Evolutionary conservation across 92 coral and sea anemone genomes (phyloP), one percentile per base, ranked within the genome.

Genomic region (Phenganax marumi): DNA sequence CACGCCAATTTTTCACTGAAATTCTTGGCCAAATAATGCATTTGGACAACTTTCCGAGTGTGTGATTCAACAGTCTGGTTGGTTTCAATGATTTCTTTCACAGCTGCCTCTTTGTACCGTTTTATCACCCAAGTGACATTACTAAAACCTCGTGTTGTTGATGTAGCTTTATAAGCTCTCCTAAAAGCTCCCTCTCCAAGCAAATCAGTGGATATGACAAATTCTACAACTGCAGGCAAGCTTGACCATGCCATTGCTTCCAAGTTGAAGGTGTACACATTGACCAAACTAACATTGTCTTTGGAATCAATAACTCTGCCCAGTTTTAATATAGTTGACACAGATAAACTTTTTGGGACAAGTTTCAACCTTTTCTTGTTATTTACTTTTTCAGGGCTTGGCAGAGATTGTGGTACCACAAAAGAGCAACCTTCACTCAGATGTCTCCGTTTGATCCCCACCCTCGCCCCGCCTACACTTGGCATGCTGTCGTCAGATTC

Each of bases 301-400:
- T 80, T 81, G 39, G 64, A 48, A 65, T 80, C 77, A 47, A 87
- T 76, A 52, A 39, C 73, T 65, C 73, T 88, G 43, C 91, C 88
- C 47, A 84, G 70, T 53, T 81, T 88, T 19, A 88, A 56, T 84
- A 88, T 88, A 17, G 80, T 78, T 47, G 81, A 22, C 12, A 81
- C 80, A 11, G 84, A 88, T 23, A 84, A 78, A 87, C 90, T 88
- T 69, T 83, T 83, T 21, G 85, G 87, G 60, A 33, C 43, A 33
- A 5, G 0, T 33, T 33, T 33, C 5, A 33, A 33, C 43, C 5
- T 33, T 33, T 33, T 33, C 5, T 33, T 33, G 43, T 33, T 33
- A 5, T 5, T 33, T 33, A 1, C 43, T 33, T 33, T 33, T 5
- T 33, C 5, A 33, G 43, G 43, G 5, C 43, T 33, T 33, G 43